phyloP scores from a whole-genome alignment of 2,888 invertebrate genomes.

The Philereme vetulata region DNA sequence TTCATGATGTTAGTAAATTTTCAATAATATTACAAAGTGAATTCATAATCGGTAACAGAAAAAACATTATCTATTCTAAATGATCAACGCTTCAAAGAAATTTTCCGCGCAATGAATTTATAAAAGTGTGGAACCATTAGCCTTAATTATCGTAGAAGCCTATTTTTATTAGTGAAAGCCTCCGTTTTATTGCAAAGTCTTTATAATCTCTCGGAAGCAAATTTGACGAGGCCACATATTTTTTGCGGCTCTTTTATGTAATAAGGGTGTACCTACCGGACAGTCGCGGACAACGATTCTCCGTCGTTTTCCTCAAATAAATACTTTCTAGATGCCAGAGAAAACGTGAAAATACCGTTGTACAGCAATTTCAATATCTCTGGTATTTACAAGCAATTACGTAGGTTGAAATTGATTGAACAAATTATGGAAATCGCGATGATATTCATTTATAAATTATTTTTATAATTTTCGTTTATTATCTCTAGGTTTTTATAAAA shows the following conservation, averaged over 20 bases:
- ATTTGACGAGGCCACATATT: slow-evolving; percentile 38
- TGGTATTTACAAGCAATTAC: not conserved
- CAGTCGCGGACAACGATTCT: slow-evolving; percentile 23
- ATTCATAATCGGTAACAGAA: slow-evolving; percentile 8
- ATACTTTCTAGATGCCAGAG: slow-evolving; percentile 18
- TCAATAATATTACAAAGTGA: too few relatives aligned
- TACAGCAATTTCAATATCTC: slow-evolving; percentile 15
- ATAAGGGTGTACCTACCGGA: slow-evolving; percentile 24
- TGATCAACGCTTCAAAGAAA: slow-evolving; percentile 46
- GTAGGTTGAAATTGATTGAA: not conserved
- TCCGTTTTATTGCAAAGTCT: slow-evolving; percentile 44
- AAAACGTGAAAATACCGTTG: slow-evolving; percentile 8
- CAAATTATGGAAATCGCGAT: too few relatives aligned
- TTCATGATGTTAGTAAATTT: too few relatives aligned
- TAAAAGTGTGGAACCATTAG: slow-evolving; percentile 54
- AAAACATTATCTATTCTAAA: slow-evolving; percentile 31
- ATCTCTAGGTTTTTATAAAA: too few relatives aligned
- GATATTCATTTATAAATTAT: too few relatives aligned
- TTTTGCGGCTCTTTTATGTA: slow-evolving; percentile 22
- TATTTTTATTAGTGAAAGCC: slow-evolving; percentile 45
- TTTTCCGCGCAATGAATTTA: slow-evolving; percentile 48
- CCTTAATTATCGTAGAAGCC: slow-evolving; percentile 51
- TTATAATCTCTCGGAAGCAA: slow-evolving; percentile 39
- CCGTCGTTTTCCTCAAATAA: slow-evolving; percentile 11
- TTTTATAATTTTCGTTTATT: too few relatives aligned